Evolutionary conservation across 2,888 invertebrate species (phyloP), one percentile per base, ranked within the genome.

Genomic region (Pollenia griseotomentosa): DNA sequence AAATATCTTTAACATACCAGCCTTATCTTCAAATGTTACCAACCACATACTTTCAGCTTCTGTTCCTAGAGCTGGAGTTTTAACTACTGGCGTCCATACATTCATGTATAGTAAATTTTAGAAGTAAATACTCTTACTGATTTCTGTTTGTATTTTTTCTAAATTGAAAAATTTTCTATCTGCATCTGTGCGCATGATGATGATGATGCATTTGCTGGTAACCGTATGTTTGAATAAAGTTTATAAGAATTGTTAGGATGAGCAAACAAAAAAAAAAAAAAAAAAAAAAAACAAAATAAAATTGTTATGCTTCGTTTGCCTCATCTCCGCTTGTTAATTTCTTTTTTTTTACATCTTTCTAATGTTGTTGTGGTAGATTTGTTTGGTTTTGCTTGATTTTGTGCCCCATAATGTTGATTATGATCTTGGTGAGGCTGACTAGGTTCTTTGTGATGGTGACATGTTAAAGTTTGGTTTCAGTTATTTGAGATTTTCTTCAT

Each of bases 281-380:
- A n/a, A n/a, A n/a, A n/a, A n/a, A n/a, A 48, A 83, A 61, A 68
- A 53, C 51, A 42, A 81, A 57, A 46, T 73, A 57, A 73, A 81
- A 75, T 83, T 83, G 59, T 79, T 79, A 79, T 74, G 84, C 66
- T 84, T 84, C 84, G 84, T 79, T 84, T 79, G 79, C 51, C 68
- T 73, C 68, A 79, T 79, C 84, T 84, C 59, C 53, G 84, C 78
- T 84, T 53, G 84, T 79, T 84, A 84, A 84, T 84, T 84, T 83
- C 71, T 71, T 46, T 78, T 0, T n/a, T 40, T 33, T 53, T 68
- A 5, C 4, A 51, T 40, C 5, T 48, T 48, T 65, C 12, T 42
- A 55, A 65, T 59, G 59, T 44, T 84, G 53, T 68, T 79, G 73
- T 63, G 83, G 77, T 79, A 68, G 53, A 53, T 79, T 74, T 57